Conservation (phyloP, 2,113 vertebrate species). For the Cyphomyrus plagiostoma region DNA sequence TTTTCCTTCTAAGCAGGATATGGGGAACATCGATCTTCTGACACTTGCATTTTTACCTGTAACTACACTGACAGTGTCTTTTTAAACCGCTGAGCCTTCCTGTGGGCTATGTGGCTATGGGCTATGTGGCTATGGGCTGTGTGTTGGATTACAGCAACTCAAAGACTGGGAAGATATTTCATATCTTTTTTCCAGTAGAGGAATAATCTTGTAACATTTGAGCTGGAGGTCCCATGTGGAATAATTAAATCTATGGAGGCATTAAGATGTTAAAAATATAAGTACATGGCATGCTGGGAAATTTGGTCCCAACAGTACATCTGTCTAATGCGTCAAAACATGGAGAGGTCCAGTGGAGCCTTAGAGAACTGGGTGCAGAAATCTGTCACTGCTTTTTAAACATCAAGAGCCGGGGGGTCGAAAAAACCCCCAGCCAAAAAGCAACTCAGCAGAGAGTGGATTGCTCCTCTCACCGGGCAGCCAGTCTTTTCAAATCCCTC, state of each 20-base stretch:
- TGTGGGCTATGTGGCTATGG: background rate
- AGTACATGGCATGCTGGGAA: background rate
- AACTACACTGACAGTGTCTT: background rate
- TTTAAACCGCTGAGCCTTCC: background rate
- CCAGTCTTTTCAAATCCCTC: conserved; percentile 40
- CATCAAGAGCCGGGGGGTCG: conserved; percentile 18
- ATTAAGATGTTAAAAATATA: conserved; percentile 11
- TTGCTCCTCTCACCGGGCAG: conserved; percentile 39
- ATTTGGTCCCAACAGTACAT: conserved; percentile 1
- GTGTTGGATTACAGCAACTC: background rate
- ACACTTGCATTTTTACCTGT: background rate
- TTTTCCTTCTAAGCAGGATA: conserved; percentile 54
- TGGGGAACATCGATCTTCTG: conserved; percentile 44
- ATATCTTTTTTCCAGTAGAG: background rate
- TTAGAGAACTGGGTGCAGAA: conserved; percentile 21
- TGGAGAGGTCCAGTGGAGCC: background rate
- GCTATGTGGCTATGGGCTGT: no score
- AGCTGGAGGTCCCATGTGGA: conserved; percentile 1
- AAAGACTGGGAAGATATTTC: background rate
- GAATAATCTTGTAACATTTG: conserved; percentile 3
- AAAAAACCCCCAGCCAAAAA: background rate
- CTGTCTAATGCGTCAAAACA: conserved; percentile 19
- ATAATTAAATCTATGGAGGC: background rate
- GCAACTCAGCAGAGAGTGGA: conserved; percentile 30
- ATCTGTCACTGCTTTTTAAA: conserved; percentile 22